Conservation (phyloP, 1,140 invertebrate species). For the Megalopta genalis region DNA sequence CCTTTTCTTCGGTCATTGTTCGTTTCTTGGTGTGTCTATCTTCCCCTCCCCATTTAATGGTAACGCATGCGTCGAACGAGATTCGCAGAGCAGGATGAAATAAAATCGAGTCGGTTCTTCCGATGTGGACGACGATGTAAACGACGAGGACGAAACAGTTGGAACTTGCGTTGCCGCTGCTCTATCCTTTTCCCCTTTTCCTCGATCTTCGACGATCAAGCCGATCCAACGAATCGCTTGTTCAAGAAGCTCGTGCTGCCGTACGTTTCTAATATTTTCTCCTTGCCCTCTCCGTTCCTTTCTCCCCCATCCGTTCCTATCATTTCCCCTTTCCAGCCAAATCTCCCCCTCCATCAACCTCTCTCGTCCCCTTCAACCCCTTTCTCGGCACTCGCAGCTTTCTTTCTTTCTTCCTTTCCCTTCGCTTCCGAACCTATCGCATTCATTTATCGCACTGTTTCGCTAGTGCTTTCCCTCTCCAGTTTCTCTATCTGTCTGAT, state of each 20-base stretch:
- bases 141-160: constrained; percentile 26
- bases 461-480: constrained; percentile 5
- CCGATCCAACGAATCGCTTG: constrained; percentile 8
- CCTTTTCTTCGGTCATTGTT: background rate
- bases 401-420: too few relatives aligned
- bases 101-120: constrained; percentile 42
- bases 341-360: background rate
- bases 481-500: constrained; percentile 16
- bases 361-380: background rate
- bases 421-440: background rate
- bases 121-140: constrained; percentile 19
- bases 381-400: too few relatives aligned
- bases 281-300: background rate
- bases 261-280: background rate
- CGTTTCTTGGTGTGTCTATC: background rate
- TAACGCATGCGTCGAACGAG: constrained; percentile 24
- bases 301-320: too few relatives aligned
- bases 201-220: constrained; percentile 17
- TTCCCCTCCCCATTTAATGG: constrained; percentile 11
- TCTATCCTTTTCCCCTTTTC: background rate
- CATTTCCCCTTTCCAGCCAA: too few relatives aligned
- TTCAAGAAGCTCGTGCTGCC: background rate
- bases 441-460: background rate
- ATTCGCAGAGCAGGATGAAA: constrained; percentile 44
- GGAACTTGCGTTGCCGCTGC: background rate